phyloP scores from a whole-genome alignment of 2,888 invertebrate genomes.

The Drosophila borealis region DNA sequence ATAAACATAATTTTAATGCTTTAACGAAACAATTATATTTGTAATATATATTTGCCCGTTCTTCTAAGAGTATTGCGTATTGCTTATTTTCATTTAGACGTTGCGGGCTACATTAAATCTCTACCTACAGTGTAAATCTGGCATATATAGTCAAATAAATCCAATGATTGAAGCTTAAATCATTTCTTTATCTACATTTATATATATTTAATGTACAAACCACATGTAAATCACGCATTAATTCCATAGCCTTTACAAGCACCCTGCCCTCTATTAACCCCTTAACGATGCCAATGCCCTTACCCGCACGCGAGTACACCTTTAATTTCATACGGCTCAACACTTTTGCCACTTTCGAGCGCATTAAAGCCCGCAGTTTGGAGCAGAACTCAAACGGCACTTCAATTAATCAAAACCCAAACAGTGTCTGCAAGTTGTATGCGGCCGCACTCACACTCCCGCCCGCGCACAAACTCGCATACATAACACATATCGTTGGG shows the following conservation, averaged over 20 bases:
- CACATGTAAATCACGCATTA: conserved; percentile 10
- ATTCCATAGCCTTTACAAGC: neutral
- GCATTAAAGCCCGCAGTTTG: conserved; percentile 30
- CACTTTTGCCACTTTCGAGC: conserved; percentile 25
- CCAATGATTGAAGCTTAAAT: too few relatives aligned
- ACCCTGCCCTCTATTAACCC: neutral
- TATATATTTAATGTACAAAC: neutral
- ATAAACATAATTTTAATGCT: too few relatives aligned
- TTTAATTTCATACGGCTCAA: conserved; percentile 31
- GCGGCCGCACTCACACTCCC: conserved; percentile 24
- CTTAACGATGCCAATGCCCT: neutral
- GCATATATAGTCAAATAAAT: too few relatives aligned
- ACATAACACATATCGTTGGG: conserved; percentile 28
- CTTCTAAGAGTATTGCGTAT: too few relatives aligned
- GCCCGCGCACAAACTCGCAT: neutral
- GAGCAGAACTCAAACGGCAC: conserved; percentile 57
- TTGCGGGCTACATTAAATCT: too few relatives aligned
- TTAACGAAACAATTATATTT: too few relatives aligned
- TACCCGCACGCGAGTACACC: conserved; percentile 1
- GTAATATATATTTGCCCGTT: too few relatives aligned
- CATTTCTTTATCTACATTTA: too few relatives aligned
- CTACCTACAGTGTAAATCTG: too few relatives aligned
- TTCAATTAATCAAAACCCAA: conserved; percentile 68
- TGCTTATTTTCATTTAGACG: too few relatives aligned
- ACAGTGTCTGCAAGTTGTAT: conserved; percentile 59